Base-by-base conservation (phyloP, 2,888 invertebrate genomes). In the Himalopsyche anomala region DNA sequence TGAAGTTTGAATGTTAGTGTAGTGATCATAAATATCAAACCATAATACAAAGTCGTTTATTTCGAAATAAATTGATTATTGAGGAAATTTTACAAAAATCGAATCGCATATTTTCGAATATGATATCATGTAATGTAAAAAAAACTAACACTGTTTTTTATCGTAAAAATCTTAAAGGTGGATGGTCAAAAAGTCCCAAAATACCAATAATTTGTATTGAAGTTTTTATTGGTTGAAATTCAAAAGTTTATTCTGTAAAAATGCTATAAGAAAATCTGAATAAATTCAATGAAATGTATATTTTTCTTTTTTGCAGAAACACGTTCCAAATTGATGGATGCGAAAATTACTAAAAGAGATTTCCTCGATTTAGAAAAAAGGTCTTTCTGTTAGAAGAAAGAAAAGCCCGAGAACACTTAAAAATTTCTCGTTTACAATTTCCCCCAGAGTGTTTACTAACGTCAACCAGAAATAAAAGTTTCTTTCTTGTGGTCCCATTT, bases 261-360 rank as follows among this genome's bases (percentile, higher is more conserved):
- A 62, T 62, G 62, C 11, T 28, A 19, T 19, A 28, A 15, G 28
- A 19, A 62, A 19, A 19, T 62, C 28, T 62, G 62, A 62, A 62
- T 62, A 62, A n/a, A 19, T 62, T 62, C 28, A 19, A 9, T 62
- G 62, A 28, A 19, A 62, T 62, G 8, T 62, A 62, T 28, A 62
- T 62, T 62, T 28, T 28, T 19, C 62, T 62, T 28, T 19, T 62
- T 62, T 62, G 62, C 8, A 19, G 8, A 19, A n/a, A 62, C 62
- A 62, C 62, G 62, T 62, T 62, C 62, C 62, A 62, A 62, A 62
- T 62, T 62, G 62, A 62, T 62, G 62, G 62, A 62, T 62, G 62
- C 15, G 62, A 62, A 62, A 62, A 62, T 62, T 62, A 62, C 62
- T 62, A 19, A 62, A 51, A 62, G 62, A 62, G 62, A 62, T 62